Evolutionary conservation across 2,113 vertebrate genomes (phyloP), one percentile per base, ranked within the genome.

Genomic region (Chitala chitala): DNA sequence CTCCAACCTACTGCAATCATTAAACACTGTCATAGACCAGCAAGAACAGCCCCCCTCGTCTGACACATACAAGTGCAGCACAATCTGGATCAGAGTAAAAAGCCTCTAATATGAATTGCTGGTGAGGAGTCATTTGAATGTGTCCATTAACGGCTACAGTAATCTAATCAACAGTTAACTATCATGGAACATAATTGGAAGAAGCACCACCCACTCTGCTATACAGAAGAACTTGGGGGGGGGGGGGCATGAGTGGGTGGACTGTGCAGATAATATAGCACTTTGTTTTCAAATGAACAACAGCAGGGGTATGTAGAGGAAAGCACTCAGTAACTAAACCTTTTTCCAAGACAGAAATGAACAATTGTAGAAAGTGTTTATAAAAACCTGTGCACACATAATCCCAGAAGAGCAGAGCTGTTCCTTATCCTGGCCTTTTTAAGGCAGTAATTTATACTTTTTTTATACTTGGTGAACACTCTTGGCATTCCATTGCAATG

Each of bases 1-100:
- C 61, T 66, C 63, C 70, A 69, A 69, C 64, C 72, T 77, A 54
- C 76, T 77, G 76, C 76, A 78, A 68, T 78, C 76, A 78, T 78
- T 78, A 74, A 78, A 59, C 76, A 78, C 72, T 78, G 76, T 78
- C 76, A 74, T 31, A 74, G 59, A 54, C 50, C 31, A 68, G 51
- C 61, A 74, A 10, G 31, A 33, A 46, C 33, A 38, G 13, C 42
- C 72, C 40, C 44, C 50, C 50, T 26, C 33, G 17, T 20, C 31
- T 5, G 29, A 54, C 36, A 72, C 59, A 71, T 29, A 64, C 46
- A 61, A 17, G 68, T 36, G 33, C 24, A 29, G 54, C 26, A n/a
- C 73, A 44, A 50, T 38, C 46, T 54, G 46, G 36, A 48, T 74
- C 46, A 22, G 48, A 20, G 31, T 54, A 17, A 40, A 40, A 63